phyloP scores from a whole-genome alignment of 2,888 invertebrate genomes.

The Spilosoma lubricipeda region DNA sequence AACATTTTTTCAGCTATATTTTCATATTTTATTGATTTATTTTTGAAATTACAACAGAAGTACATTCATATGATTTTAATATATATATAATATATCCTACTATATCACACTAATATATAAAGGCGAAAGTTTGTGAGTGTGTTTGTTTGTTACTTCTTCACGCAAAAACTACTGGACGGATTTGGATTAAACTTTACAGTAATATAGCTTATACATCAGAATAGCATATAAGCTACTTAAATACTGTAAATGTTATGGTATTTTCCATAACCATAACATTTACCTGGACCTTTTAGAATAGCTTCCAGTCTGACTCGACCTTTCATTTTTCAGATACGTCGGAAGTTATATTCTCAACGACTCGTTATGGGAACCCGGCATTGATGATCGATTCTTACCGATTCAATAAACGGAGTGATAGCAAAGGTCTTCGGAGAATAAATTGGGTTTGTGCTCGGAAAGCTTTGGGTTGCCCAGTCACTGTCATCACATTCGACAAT shows the following conservation, averaged over 20 bases:
- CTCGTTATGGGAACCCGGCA: slow-evolving; percentile 61
- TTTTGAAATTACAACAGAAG: background rate
- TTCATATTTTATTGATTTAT: background rate
- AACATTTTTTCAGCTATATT: background rate
- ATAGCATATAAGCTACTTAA: too few species aligned
- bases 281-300: background rate
- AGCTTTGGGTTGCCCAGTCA: slow-evolving; percentile 58
- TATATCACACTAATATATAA: too few species aligned
- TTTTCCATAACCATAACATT: too few species aligned
- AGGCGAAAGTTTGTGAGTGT: too few species aligned
- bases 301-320: background rate
- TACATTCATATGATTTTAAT: too few species aligned
- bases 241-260: too few species aligned
- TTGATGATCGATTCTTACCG: slow-evolving; percentile 57
- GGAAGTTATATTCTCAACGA: slow-evolving; percentile 52
- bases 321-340: slow-evolving; percentile 31
- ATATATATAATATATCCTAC: too few species aligned
- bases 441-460: slow-evolving; percentile 66
- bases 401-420: slow-evolving; percentile 64
- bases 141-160: too few species aligned
- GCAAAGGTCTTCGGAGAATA: slow-evolving; percentile 45
- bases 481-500: slow-evolving; percentile 55
- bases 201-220: too few species aligned
- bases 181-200: too few species aligned
- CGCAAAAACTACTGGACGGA: too few species aligned